Evolutionary conservation across 2,113 vertebrate species (phyloP), one percentile per base, ranked within the genome.

Genomic region (Percina caprodes): DNA sequence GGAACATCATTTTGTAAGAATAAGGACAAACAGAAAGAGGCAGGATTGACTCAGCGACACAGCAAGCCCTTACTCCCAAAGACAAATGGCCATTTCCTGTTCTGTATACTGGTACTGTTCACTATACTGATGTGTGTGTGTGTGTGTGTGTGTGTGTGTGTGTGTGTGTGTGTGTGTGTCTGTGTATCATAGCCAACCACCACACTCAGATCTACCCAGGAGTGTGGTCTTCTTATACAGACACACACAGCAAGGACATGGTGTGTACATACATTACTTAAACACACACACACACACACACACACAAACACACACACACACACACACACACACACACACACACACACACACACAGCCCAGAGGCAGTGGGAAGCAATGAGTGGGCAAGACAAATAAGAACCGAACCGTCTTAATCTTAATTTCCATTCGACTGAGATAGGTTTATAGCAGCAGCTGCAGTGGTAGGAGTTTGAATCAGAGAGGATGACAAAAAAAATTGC

Each of bases 401-500:
- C 39, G 19, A 84, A 69, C n/a, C 4, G 1, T 79, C 77, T 54
- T 81, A 58, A 30, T 69, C 61, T 74, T 78, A 52, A 86, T 91
- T 89, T 85, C 66, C 73, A 89, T 83, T 78, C 48, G 78, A 69
- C n/a, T 45, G 80, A 52, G 56, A 55, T 21, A 42, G 14, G 39
- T 75, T 78, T 73, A 58, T 2, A 61, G 77, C 62, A n/a, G 80
- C 72, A 56, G 84, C 61, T 8, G 60, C 54, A 24, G 60, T 49
- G 15, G 21, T 16, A 18, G 21, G 33, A 49, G 35, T 14, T 5
- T 30, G 60, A 30, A 79, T 68, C 58, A 2, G 26, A 18, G 45
- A 56, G 55, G 56, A 24, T 6, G 19, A 42, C 39, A 42, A 10
- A 39, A 45, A 81, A 72, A 72, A 60, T n/a, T 15, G 39, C 33